Percentiles rank a stretch among this genome's conserved stretches.
These are phyloP conservation scores for Scomber japonicus DNA, from an alignment of 2,113 vertebrate genomes.

Conservation along the genomic window DNA sequence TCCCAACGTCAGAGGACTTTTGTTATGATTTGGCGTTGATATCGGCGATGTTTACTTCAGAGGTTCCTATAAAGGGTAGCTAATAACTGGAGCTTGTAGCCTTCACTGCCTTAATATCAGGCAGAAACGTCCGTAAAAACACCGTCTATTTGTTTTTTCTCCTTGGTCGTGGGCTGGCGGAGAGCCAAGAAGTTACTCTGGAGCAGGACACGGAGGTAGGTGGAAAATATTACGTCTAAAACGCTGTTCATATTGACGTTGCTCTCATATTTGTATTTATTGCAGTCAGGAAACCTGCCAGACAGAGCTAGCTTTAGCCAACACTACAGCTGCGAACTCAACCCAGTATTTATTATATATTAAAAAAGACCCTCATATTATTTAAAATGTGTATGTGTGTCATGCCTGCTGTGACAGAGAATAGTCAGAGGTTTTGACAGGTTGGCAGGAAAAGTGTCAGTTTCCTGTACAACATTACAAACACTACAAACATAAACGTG, in stretches of 20 bases:
- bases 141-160: conserved; percentile 22
- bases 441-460: background rate
- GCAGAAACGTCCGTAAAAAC: conserved; percentile 30
- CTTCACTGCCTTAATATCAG: conserved; percentile 57
- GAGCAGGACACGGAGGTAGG: conserved; percentile 84
- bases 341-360: background rate
- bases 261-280: conserved; percentile 3
- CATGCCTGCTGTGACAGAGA: background rate
- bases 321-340: background rate
- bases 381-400: background rate
- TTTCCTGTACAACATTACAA: background rate
- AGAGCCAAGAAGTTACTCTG: conserved; percentile 77
- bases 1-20: background rate
- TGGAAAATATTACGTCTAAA: background rate
- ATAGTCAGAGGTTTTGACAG: background rate
- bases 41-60: conserved; percentile 59
- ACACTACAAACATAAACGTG: background rate
- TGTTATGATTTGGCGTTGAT: conserved; percentile 52
- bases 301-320: conserved; percentile 5
- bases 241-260: background rate
- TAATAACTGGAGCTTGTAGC: conserved; percentile 50
- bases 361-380: background rate
- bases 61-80: conserved; percentile 36
- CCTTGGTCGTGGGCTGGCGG: conserved; percentile 63
- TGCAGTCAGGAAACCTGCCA: conserved; percentile 27